Percentiles rank a stretch among this genome's conserved stretches.
Evolutionary conservation across 2,113 vertebrate genomes (phyloP).

Genomic region (Vidua chalybeata): DNA sequence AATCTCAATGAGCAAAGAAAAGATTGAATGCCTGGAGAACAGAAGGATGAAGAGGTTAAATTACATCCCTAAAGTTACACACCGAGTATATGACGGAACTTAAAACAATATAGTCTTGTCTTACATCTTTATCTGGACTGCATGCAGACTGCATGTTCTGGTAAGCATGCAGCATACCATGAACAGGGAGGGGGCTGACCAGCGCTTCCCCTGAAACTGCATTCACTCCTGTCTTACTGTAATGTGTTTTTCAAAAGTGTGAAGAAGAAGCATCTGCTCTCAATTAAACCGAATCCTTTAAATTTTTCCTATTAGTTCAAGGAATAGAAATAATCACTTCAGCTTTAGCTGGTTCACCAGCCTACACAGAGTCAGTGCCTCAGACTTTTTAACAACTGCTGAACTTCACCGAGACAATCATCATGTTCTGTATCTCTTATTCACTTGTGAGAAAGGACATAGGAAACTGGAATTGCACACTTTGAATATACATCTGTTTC

Average conservation of each 20-base stretch:
- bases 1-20: not conserved
- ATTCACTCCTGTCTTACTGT: not conserved
- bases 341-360: not conserved
- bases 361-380: not conserved
- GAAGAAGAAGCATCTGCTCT: not conserved
- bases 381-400: not conserved
- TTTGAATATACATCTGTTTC: not conserved
- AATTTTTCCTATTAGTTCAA: not conserved
- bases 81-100: not conserved
- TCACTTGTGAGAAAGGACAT: not conserved
- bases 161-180: not conserved
- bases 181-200: not conserved
- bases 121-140: not conserved
- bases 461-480: not conserved
- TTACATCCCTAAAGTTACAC: not conserved
- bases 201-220: not conserved
- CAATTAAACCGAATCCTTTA: not conserved
- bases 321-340: not conserved
- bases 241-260: not conserved
- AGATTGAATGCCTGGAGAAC: not conserved
- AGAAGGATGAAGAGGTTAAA: not conserved
- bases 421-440: not conserved
- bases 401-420: not conserved
- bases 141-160: not conserved
- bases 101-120: not conserved